Conservation (phyloP, 2,888 invertebrate genomes). For the Diadromus collaris region DNA sequence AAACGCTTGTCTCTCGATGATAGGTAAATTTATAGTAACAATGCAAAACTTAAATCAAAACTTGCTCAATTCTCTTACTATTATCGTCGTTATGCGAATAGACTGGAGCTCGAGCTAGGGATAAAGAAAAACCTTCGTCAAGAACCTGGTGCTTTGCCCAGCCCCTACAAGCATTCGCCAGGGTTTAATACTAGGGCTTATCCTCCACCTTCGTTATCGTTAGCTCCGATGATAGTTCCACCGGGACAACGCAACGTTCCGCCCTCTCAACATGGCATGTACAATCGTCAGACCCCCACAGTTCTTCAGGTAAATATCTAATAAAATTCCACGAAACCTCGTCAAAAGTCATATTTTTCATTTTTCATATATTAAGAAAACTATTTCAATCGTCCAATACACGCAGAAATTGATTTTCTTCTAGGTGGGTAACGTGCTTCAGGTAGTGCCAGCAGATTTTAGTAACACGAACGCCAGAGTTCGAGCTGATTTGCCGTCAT, state of each 20-base stretch:
- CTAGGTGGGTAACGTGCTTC: constrained; percentile 83
- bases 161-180: constrained; percentile 63
- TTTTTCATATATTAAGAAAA: background rate
- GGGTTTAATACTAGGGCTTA: constrained; percentile 69
- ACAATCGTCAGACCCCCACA: constrained; percentile 74
- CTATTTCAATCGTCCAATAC: background rate
- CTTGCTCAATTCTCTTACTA: constrained; percentile 21
- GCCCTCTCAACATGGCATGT: constrained; percentile 69
- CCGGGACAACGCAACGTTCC: constrained; percentile 56
- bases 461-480: background rate
- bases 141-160: constrained; percentile 59
- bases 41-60: background rate
- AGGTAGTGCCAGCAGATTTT: constrained; percentile 81
- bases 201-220: constrained; percentile 65
- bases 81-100: constrained; percentile 50
- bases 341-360: background rate
- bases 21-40: constrained; percentile 71
- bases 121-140: constrained; percentile 78
- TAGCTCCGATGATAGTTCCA: constrained; percentile 39
- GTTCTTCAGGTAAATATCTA: constrained; percentile 73
- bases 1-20: constrained; percentile 84
- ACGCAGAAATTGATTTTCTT: constrained; percentile 58
- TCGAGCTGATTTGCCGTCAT: constrained; percentile 48
- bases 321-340: background rate
- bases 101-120: constrained; percentile 83